These are phyloP conservation scores for Chiloscyllium punctatum DNA, from an alignment of 2,797 vertebrate species.

Conservation along the genomic window DNA sequence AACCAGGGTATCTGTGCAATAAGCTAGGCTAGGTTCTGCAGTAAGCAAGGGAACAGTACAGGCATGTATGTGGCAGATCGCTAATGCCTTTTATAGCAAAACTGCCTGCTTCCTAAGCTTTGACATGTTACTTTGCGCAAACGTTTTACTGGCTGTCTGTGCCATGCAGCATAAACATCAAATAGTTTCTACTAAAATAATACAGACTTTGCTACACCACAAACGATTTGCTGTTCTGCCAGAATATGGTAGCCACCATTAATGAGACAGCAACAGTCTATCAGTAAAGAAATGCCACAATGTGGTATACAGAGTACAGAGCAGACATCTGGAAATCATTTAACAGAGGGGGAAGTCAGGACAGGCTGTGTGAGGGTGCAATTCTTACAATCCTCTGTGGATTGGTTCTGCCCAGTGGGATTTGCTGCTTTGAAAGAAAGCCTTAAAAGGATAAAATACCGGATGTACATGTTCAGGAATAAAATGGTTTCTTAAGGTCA, in stretches of 20 bases:
- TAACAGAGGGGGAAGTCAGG: conserved; percentile 44
- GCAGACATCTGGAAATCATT: conserved; percentile 62
- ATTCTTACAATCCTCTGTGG: conserved; percentile 40
- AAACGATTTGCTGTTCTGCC: conserved; percentile 41
- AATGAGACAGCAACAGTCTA: conserved; percentile 48
- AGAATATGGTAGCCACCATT: conserved; percentile 50
- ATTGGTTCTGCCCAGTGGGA: conserved; percentile 15
- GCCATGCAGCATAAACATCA: conserved; percentile 9
- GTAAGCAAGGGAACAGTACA: background rate
- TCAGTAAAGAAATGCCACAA: conserved; percentile 47
- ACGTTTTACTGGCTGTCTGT: background rate
- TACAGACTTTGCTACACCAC: conserved; percentile 34
- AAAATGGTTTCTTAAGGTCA: background rate
- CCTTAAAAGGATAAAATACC: conserved; percentile 32
- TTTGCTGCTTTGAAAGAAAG: conserved; percentile 7
- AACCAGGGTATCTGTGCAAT: background rate
- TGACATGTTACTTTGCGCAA: background rate
- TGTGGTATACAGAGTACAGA: conserved; percentile 47
- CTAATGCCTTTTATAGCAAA: background rate
- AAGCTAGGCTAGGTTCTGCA: background rate
- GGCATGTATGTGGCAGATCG: background rate
- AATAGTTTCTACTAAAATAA: conserved; percentile 39
- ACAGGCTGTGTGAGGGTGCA: conserved; percentile 46
- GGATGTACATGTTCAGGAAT: background rate
- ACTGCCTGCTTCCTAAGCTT: background rate